Evolutionary conservation across 1,140 invertebrate genomes (phyloP).

Genomic region (Acromyrmex echinatior): DNA sequence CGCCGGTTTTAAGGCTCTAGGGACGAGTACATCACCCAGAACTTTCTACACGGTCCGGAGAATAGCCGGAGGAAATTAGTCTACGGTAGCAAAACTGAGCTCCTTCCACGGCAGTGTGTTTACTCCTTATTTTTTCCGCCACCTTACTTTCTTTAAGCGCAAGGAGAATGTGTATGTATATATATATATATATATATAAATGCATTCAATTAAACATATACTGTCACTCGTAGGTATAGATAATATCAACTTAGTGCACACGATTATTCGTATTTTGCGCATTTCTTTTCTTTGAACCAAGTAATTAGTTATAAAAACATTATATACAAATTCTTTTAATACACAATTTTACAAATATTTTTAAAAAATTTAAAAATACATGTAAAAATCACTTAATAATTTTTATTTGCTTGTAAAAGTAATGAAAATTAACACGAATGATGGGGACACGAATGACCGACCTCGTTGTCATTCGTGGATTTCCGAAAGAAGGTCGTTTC

Average conservation of each 20-base stretch:
- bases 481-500: constrained; percentile 60
- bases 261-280: too few species aligned
- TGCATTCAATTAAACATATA: not conserved
- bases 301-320: too few species aligned
- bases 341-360: too few species aligned
- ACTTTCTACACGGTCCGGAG: constrained; percentile 72
- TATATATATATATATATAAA: not conserved
- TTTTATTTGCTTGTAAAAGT: constrained; percentile 20
- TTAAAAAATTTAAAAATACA: too few species aligned
- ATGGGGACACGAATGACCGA: not conserved
- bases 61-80: constrained; percentile 79
- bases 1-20: constrained; percentile 71
- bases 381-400: too few species aligned
- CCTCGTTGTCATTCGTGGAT: constrained; percentile 50
- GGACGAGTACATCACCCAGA: constrained; percentile 80
- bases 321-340: too few species aligned
- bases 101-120: constrained; percentile 58
- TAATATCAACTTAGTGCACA: not conserved
- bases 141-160: constrained; percentile 19
- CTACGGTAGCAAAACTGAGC: constrained; percentile 78
- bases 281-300: too few species aligned
- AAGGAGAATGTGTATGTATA: not conserved
- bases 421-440: constrained; percentile 61
- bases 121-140: constrained; percentile 35
- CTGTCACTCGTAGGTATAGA: not conserved